phyloP scores from a whole-genome alignment of 2,888 invertebrate genomes.

The Campaea margaritaria region DNA sequence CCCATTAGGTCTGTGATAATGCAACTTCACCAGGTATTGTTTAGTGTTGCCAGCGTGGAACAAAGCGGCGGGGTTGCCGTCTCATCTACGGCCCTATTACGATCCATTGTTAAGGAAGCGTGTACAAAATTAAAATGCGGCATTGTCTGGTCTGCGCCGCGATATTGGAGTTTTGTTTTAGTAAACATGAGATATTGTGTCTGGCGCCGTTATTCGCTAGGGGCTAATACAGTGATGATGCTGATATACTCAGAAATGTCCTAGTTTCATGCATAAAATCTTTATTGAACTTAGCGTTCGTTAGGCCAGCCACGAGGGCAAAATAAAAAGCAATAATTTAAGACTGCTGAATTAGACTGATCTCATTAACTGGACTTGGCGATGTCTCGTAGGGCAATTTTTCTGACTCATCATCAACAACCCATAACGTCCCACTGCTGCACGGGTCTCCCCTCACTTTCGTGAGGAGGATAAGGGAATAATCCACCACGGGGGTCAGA shows the following conservation, averaged over 20 bases:
- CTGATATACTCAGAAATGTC: not conserved
- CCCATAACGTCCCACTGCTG: too few relatives aligned
- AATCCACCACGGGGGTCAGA: too few relatives aligned
- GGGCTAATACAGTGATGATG: conserved; percentile 10
- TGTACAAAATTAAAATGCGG: conserved; percentile 83
- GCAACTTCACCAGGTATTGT: conserved; percentile 84
- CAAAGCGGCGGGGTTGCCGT: conserved; percentile 75
- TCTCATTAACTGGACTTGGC: too few relatives aligned
- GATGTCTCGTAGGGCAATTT: too few relatives aligned
- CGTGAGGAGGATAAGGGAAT: too few relatives aligned
- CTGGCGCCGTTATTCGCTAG: conserved; percentile 27
- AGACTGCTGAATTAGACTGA: too few relatives aligned
- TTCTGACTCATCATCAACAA: too few relatives aligned
- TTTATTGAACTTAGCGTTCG: too few relatives aligned
- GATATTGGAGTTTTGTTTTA: conserved; percentile 67
- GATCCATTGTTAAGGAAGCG: conserved; percentile 64
- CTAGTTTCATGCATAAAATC: too few relatives aligned
- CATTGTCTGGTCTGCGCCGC: conserved; percentile 72
- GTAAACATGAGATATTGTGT: conserved; percentile 49
- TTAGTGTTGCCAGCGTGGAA: conserved; percentile 73
- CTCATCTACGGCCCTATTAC: conserved; percentile 80
- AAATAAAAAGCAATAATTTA: too few relatives aligned
- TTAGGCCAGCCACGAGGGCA: too few relatives aligned
- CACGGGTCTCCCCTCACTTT: too few relatives aligned
- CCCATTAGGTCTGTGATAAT: conserved; percentile 82